Base-by-base conservation (phyloP, 1,140 invertebrate genomes). In the Conus ventricosus region DNA sequence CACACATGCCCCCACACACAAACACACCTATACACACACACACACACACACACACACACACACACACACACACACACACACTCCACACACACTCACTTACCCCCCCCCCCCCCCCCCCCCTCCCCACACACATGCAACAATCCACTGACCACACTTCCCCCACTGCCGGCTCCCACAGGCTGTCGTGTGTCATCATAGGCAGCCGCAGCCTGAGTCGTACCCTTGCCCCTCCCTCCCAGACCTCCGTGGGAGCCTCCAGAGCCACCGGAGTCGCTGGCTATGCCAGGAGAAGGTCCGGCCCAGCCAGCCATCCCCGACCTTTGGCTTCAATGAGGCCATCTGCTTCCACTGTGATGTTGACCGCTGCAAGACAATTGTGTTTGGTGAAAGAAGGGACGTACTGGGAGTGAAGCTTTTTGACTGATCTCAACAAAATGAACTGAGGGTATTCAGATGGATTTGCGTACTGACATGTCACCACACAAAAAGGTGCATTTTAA, bases 201-300 rank as follows among this genome's bases (percentile, higher is more conserved):
- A 25, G 78, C 25, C 15, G 71, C 80, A 4, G 93, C 82, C 55
- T 89, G 63, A 3, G 55, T 27, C 17, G 85, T 81, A 23, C 84
- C 81, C 51, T 84, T 90, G 17, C 92, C 93, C 23, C 84, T 63
- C 27, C 93, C 93, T 51, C 93, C 93, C 4, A 93, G 75, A 76
- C 93, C 93, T 39, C 92, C 92, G 78, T 93, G 92, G 1, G 93
- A 92, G 10, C 89, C 93, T 17, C 93, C 93, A 23, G 91, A 91
- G 11, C 92, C 90, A 17, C 92, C 92, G 5, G 63, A 27, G 23
- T 63, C 60, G 71, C 85, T 67, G 15, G 60, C 55, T 5, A 92
- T 75, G 27, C 91, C 92, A 25, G 91, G 89, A 1, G 87, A 92
- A 71, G 84, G 71, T 15, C 93, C 93, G n/a, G 39, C 15, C 91